phyloP scores from a whole-genome alignment of 2,888 invertebrate species.

The Caenorhabditis virilis region DNA sequence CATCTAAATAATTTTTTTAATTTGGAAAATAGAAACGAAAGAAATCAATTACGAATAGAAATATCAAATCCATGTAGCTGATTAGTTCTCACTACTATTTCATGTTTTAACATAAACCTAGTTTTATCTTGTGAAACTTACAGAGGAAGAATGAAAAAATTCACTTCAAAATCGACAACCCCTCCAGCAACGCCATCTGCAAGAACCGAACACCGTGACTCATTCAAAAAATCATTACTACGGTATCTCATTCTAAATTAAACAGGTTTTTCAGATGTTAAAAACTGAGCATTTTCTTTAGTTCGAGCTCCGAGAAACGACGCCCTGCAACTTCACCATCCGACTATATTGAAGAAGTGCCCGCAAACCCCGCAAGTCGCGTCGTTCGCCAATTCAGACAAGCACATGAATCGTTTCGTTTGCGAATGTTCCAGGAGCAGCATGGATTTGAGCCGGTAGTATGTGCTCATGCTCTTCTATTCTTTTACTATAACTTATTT shows the following conservation, averaged over 20 bases:
- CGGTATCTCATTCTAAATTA: no score
- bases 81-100: no score
- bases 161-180: conserved; percentile 32
- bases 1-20: no score
- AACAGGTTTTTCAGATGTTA: not conserved
- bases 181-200: conserved; percentile 46
- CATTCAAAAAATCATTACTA: conserved; percentile 37
- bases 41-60: no score
- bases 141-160: conserved; percentile 33
- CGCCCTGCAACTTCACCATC: conserved; percentile 18
- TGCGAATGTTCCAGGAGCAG: conserved; percentile 62
- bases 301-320: conserved; percentile 35
- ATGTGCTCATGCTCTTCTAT: conserved; percentile 20
- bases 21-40: no score
- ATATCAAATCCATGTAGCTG: no score
- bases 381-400: conserved; percentile 49
- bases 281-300: conserved; percentile 23
- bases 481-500: not conserved
- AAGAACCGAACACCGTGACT: conserved; percentile 41
- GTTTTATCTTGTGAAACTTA: no score
- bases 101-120: no score
- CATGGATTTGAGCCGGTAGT: conserved; percentile 56
- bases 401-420: conserved; percentile 64
- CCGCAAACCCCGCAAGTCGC: conserved; percentile 18
- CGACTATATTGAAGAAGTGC: conserved; percentile 18